Evolutionary conservation across 2,888 invertebrate genomes (phyloP).

Genomic region (Mythimna vitellina): DNA sequence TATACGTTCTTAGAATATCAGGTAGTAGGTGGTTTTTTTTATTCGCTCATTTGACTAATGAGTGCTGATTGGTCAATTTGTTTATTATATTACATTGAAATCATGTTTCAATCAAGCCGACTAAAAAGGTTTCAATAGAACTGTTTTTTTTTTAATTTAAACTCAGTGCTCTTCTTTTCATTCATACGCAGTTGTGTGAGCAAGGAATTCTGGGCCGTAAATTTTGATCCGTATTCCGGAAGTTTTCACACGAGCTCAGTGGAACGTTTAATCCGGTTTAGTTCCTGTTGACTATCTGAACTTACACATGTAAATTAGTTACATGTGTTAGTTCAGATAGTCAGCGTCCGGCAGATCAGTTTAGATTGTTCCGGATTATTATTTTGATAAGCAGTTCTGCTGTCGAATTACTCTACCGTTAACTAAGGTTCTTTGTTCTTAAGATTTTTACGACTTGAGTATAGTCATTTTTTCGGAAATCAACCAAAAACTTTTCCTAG

Average conservation of each 20-base stretch:
- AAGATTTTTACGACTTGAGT: no score
- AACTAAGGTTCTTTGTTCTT: not conserved
- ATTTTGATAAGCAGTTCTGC: conserved; percentile 5
- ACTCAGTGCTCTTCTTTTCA: not conserved
- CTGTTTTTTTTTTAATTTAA: not conserved
- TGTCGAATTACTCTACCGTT: not conserved
- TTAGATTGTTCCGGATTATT: conserved; percentile 23
- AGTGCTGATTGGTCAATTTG: not conserved
- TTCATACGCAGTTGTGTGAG: not conserved
- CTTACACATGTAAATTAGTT: no score
- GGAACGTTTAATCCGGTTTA: conserved; percentile 5
- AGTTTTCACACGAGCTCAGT: conserved; percentile 12
- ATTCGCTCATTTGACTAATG: not conserved
- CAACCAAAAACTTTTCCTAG: no score
- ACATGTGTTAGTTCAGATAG: conserved; percentile 13
- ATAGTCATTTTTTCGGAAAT: not conserved
- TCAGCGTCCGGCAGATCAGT: conserved; percentile 11
- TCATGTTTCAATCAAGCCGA: not conserved
- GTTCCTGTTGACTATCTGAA: no score
- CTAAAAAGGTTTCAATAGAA: not conserved
- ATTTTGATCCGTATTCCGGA: conserved; percentile 24
- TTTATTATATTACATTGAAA: not conserved
- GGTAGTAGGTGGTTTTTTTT: not conserved
- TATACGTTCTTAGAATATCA: conserved; percentile 9
- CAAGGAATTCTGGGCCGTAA: conserved; percentile 20